Conservation (phyloP, 2,113 vertebrate species). For the Motacilla alba region DNA sequence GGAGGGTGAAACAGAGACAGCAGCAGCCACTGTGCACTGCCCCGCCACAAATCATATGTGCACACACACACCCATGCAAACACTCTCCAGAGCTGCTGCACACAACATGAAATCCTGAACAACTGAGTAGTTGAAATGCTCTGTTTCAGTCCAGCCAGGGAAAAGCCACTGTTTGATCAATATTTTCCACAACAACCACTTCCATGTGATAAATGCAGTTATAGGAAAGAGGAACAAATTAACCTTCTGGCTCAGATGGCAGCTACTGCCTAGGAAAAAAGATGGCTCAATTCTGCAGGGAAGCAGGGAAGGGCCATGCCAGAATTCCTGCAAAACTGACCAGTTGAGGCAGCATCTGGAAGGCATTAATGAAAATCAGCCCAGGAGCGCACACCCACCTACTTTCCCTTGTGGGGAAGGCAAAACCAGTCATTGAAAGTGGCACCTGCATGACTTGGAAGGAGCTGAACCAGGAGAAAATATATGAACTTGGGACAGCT, state of each 20-base stretch:
- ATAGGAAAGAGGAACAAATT: slow-evolving; percentile 72
- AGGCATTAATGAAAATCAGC: neutral
- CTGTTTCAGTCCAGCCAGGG: slow-evolving; percentile 64
- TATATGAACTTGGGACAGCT: neutral
- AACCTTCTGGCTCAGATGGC: slow-evolving; percentile 70
- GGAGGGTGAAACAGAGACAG: neutral
- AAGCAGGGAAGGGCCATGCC: neutral
- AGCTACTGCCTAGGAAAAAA: slow-evolving; percentile 68
- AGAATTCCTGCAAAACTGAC: neutral
- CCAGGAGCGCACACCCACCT: neutral
- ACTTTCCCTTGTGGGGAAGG: neutral
- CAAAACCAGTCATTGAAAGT: neutral
- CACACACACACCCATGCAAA: no score
- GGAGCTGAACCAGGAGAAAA: neutral
- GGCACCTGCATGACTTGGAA: neutral
- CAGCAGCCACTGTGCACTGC: neutral
- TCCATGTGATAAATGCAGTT: slow-evolving; percentile 76
- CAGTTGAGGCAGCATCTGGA: neutral
- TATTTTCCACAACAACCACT: slow-evolving; percentile 77
- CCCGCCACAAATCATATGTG: neutral
- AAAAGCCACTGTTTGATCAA: slow-evolving; percentile 72
- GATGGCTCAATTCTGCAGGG: slow-evolving; percentile 71
- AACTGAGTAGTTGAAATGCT: slow-evolving; percentile 48
- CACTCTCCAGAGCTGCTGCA: neutral
- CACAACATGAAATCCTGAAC: neutral